Evolutionary conservation across 2,797 vertebrate genomes (phyloP), one percentile per base, ranked within the genome.

Genomic region (Lepidocolaptes lacrymiger): DNA sequence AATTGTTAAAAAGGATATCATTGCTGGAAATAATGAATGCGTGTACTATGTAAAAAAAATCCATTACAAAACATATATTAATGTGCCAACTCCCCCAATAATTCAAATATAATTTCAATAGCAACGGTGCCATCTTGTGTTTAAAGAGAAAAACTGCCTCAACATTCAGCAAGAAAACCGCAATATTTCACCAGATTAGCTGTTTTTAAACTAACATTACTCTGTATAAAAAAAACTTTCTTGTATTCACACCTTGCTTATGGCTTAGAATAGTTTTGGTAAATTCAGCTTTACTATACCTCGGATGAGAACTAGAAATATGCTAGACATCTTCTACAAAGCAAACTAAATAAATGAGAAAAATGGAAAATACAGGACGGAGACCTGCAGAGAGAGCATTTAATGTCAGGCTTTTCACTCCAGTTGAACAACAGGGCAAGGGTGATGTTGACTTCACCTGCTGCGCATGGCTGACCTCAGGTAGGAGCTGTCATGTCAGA

Each of bases 71-170:
- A 68, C 27, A 71, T 24, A 51, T 22, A 59, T 43, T 58, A 84
- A 73, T 37, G 20, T 59, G 39, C 44, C n/a, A 75, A 77, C 74
- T n/a, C 2, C 24, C 24, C 44, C 24, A 66, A 10, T n/a, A 91
- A 71, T 49, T 68, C 26, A 87, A 61, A 71, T 9, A n/a, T 37
- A 92, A 85, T 87, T 91, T 54, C 71, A 85, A 67, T 18, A 69
- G 64, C 88, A 89, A 61, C 46, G 80, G 84, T 75, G 95, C 94
- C 94, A 96, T 34, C 95, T 97, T 83, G 93, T 77, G 95, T 74
- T 95, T 63, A 68, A 52, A 85, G 14, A 67, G 84, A 56, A 34
- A 32, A 93, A 88, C 9, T 51, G 63, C 13, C 22, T 67, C 6
- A 69, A 46, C 3, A 16, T 18, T 23, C 26, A 78, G 1, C 32